Base-by-base conservation (phyloP, 2,113 vertebrate species). In the Pteropus alecto region DNA sequence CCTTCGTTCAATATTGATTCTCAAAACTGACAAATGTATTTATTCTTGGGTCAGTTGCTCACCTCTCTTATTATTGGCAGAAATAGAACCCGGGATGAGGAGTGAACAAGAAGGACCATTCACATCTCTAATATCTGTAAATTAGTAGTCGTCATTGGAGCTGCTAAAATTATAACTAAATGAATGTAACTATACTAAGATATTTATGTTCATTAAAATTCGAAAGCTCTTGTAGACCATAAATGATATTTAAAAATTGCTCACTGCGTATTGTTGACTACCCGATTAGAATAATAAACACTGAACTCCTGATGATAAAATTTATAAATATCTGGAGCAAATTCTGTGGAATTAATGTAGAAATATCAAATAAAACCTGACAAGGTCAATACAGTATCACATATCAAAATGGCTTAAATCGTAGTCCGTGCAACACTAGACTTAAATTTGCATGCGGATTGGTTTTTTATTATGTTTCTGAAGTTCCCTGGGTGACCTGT, bases 361-460 rank as follows among this genome's bases (percentile, higher is more conserved):
- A 93, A 95, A 90, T 92, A 95, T 28, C 46, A 93, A 98, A 91
- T 94, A 95, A 95, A 98, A 95, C 30, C 56, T 96, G 95, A 97
- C 94, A 97, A 78, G 15, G 92, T 97, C 96, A 98, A 97, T 96
- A 97, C 4, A 48, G 88, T 92, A 93, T 97, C 82, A 12, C 30
- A 58, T 98, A 90, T 92, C 71, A 85, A 93, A 96, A 93, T 97
- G 67, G 30, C 87, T 97, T 97, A 97, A 98, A 94, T 90, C 92
- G 77, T 93, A 67, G 93, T 94, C 95, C 77, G 1, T 95, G 95
- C 95, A 98, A 97, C 91, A 90, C 74, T 90, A 35, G 85, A 93
- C 95, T 87, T 94, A 94, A 97, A 97, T 97, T 93, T 97, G 90
- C 76, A 93, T 97, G 96, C 93, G 97, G 93, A 84, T 95, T 96